phyloP scores from a whole-genome alignment of 2,888 invertebrate genomes.

The Eilema depressum region DNA sequence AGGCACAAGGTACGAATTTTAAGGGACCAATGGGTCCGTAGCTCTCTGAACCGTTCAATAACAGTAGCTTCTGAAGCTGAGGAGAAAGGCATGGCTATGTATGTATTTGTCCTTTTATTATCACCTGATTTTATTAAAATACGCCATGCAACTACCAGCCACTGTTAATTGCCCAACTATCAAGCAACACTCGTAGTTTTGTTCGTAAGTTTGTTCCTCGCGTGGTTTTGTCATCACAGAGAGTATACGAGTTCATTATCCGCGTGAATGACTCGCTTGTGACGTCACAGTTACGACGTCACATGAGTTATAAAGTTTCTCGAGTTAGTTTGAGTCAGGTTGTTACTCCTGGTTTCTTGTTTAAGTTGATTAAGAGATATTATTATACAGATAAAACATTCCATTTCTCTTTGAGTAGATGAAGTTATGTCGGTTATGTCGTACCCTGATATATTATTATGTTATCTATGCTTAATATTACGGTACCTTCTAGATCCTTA shows the following conservation, averaged over 20 bases:
- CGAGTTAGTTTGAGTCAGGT: neutral
- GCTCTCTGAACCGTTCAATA: no score
- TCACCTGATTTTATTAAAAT: neutral
- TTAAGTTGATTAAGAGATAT: slow-evolving; percentile 2
- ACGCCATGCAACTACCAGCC: neutral
- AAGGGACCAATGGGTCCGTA: no score
- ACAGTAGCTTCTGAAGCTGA: no score
- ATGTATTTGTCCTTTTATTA: neutral
- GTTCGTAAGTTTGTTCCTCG: slow-evolving; percentile 10
- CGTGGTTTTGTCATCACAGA: slow-evolving; percentile 8
- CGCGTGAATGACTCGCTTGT: slow-evolving; percentile 6
- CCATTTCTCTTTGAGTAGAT: no score
- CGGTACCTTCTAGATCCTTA: no score
- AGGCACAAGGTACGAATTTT: no score
- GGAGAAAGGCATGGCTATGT: no score
- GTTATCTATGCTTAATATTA: no score
- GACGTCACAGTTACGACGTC: slow-evolving; percentile 18
- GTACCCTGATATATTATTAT: no score
- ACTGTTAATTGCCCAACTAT: slow-evolving; percentile 1
- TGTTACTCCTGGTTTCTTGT: neutral
- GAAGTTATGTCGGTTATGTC: no score
- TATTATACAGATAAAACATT: neutral
- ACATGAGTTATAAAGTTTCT: slow-evolving; percentile 8
- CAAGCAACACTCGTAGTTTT: neutral
- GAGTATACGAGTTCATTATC: slow-evolving; percentile 13